Evolutionary conservation across 2,113 vertebrate genomes (phyloP).

Genomic region (Catharus minimus): DNA sequence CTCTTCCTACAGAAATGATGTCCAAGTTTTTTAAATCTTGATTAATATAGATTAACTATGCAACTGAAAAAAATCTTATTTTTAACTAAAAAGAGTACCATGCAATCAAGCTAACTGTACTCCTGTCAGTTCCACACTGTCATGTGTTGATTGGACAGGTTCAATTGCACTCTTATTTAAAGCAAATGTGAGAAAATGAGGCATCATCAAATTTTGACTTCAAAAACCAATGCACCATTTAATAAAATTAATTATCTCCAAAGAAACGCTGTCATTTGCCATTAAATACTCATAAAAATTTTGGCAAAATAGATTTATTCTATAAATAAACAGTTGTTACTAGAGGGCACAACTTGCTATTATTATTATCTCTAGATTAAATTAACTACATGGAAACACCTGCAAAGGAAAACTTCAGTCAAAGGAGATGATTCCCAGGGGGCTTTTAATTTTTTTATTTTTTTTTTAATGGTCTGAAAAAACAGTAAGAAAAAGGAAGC

Average conservation of each 20-base stretch:
- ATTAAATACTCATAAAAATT: neutral
- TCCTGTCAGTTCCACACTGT: neutral
- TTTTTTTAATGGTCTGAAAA: neutral
- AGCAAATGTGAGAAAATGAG: neutral
- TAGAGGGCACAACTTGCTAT: neutral
- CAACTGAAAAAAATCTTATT: neutral
- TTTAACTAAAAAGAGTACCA: neutral
- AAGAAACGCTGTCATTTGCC: neutral
- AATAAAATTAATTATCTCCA: neutral
- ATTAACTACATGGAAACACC: neutral
- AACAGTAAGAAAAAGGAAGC: fast-evolving
- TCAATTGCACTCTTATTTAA: neutral
- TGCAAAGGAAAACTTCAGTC: neutral
- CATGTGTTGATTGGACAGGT: neutral
- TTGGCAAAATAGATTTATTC: neutral
- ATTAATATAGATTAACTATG: neutral
- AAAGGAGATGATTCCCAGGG: neutral
- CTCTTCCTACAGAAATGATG: neutral
- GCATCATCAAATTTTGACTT: neutral
- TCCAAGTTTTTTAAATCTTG: neutral
- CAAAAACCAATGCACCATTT: neutral
- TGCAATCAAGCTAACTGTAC: neutral
- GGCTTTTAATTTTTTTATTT: fast-evolving
- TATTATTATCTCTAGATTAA: neutral
- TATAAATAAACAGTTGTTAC: neutral